Evolutionary conservation across 2,113 vertebrate species (phyloP), one percentile per base, ranked within the genome.

Genomic region (Bubalus kerabau): DNA sequence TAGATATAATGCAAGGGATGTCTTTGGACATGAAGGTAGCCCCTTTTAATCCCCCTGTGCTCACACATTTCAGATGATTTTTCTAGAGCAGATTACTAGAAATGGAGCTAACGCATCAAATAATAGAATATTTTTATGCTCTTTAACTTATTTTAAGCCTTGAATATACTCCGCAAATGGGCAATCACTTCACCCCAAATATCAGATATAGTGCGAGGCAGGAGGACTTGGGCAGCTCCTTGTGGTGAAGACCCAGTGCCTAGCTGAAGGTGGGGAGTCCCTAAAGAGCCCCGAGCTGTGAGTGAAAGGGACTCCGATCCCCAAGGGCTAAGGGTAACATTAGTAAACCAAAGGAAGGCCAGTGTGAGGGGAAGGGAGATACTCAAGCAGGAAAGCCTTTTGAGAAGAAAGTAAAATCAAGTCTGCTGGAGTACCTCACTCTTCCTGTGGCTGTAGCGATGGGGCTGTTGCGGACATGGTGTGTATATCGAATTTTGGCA

Each of bases 401-500:
- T 1, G 62, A 52, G 56, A 83, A 57, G 8, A 78, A 56, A 40
- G 36, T 1, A 6, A 24, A 74, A 17, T 32, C 5, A 24, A 12
- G 19, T 50, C 52, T 74, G 15, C 36, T 7, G 32, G 60, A 36
- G 30, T 0, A 10, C 13, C 84, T 78, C 78, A 0, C 28, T 30
- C 36, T 71, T 62, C 6, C 74, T 2, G 5, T 46, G 74, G 3
- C 59, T 23, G 1, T 28, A 1, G 1, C 0, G 0, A 43, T 16
- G 48, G 11, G 59, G 24, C 43, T 36, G 23, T 16, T 32, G 59
- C 16, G 2, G 23, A 43, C 52, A 50, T 4, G 5, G 82, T 54
- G 17, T 88, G 10, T 26, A 12, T 83, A 71, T 17, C 43, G 84
- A 57, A 57, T 95, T 98, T 96, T 84, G 96, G 91, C 78, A 84